Percentiles rank a stretch among this genome's conserved stretches.
phyloP scores from a whole-genome alignment of 1,140 invertebrate genomes.

The Manduca sexta region DNA sequence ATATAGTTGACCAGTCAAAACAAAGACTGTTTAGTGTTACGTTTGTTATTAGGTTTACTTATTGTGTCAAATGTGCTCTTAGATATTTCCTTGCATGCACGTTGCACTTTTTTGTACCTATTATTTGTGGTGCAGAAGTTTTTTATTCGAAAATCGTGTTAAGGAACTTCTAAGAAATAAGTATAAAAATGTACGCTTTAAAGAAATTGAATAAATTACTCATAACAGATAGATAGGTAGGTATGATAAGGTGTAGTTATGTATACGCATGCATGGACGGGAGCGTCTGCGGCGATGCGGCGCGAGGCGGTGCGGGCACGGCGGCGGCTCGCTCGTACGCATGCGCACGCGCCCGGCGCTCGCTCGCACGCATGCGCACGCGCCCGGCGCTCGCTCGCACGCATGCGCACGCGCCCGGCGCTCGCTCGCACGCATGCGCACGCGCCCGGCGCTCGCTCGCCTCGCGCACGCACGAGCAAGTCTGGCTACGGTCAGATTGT shows the following conservation, averaged over 20 bases:
- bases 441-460: neutral
- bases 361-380: too few relatives aligned
- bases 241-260: constrained; percentile 59
- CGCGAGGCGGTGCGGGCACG: neutral
- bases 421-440: neutral
- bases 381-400: constrained; percentile 17
- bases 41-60: constrained; percentile 46
- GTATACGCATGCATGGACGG: constrained; percentile 33
- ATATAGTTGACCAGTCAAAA: constrained; percentile 60
- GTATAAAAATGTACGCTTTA: constrained; percentile 73
- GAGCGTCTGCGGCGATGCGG: neutral
- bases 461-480: too few relatives aligned
- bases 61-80: constrained; percentile 29
- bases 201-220: constrained; percentile 69
- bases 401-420: constrained; percentile 1
- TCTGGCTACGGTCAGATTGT: too few relatives aligned
- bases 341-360: too few relatives aligned
- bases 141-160: constrained; percentile 44
- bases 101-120: constrained; percentile 32
- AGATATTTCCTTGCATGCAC: constrained; percentile 34
- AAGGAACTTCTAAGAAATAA: constrained; percentile 64
- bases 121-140: constrained; percentile 25
- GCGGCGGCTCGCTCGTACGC: too few relatives aligned
- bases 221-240: constrained; percentile 65
- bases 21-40: constrained; percentile 67